phyloP scores from a whole-genome alignment of 1,140 invertebrate species.

The Conus betulinus region DNA sequence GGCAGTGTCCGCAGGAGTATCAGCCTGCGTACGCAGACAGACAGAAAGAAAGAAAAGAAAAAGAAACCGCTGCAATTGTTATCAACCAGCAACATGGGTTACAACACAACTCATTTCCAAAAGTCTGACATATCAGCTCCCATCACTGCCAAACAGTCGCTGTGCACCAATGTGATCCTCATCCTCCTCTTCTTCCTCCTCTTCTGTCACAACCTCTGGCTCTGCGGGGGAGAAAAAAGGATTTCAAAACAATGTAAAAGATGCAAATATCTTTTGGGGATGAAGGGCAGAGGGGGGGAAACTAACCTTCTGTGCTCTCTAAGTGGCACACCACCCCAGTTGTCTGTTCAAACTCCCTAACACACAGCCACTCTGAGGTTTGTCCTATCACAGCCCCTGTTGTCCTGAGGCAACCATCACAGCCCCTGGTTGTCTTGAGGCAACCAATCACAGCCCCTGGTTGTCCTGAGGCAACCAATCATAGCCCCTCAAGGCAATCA shows the following conservation, averaged over 20 bases:
- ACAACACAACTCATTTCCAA: too few species aligned
- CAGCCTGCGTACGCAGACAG: not conserved
- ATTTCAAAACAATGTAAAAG: slow-evolving; percentile 35
- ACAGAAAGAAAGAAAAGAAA: not conserved
- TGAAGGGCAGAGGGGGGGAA: slow-evolving; percentile 39
- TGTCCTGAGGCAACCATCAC: too few species aligned
- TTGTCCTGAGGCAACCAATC: too few species aligned
- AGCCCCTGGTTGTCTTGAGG: too few species aligned
- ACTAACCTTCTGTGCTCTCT: not conserved
- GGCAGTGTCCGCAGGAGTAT: not conserved
- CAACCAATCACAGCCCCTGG: too few species aligned
- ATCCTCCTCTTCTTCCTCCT: slow-evolving; percentile 72
- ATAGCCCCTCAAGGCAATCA: too few species aligned
- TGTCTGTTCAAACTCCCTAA: not conserved
- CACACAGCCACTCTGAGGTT: slow-evolving; percentile 15
- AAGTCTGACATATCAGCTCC: not conserved
- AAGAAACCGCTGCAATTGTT: not conserved
- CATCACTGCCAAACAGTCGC: slow-evolving; percentile 73
- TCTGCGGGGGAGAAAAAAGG: slow-evolving; percentile 45
- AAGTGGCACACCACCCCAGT: too few species aligned
- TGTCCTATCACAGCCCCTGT: too few species aligned
- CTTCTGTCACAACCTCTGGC: slow-evolving; percentile 75
- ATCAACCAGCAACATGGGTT: not conserved
- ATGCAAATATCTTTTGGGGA: slow-evolving; percentile 38
- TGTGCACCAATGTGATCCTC: slow-evolving; percentile 75